A percentile compares a stretch with the other conserved stretches of the same genome.
These are phyloP conservation scores for Scortum barcoo DNA, from an alignment of 2,113 vertebrate genomes.

Conservation along the genomic window DNA sequence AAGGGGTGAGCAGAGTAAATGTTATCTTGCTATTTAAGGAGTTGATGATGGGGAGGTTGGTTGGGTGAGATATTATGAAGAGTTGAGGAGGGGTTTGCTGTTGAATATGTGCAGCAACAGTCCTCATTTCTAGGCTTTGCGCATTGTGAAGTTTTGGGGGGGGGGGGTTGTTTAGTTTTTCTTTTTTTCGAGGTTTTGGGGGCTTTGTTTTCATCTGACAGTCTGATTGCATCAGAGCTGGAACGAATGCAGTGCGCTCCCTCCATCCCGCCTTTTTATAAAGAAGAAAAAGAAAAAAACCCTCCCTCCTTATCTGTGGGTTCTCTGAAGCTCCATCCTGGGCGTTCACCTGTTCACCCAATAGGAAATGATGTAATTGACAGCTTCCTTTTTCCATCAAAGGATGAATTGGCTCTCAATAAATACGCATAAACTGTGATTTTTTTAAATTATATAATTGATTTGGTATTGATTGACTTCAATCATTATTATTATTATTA, in stretches of 20 bases:
- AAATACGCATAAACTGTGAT: constrained; percentile 82
- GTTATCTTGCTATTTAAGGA: constrained; percentile 90
- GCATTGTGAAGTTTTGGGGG: constrained; percentile 80
- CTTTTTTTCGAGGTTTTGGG: constrained; percentile 21
- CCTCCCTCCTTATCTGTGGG: constrained; percentile 52
- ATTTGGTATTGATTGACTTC: constrained; percentile 63
- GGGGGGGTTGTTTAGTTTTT: constrained; percentile 76
- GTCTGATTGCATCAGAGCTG: constrained; percentile 68
- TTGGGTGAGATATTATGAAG: not conserved
- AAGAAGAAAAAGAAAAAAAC: constrained; percentile 8
- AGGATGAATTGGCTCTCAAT: constrained; percentile 74
- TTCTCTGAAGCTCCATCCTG: constrained; percentile 64
- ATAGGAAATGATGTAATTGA: constrained; percentile 80
- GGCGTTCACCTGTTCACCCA: constrained; percentile 65
- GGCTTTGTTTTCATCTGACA: constrained; percentile 40
- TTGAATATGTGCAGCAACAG: constrained; percentile 86
- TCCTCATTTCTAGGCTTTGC: constrained; percentile 88
- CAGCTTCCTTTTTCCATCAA: constrained; percentile 72
- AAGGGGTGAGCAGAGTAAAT: constrained; percentile 88
- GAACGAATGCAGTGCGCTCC: constrained; percentile 49
- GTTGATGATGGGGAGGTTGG: constrained; percentile 70
- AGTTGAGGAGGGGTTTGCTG: constrained; percentile 67
- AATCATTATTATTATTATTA: constrained; percentile 46
- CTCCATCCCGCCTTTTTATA: constrained; percentile 61
- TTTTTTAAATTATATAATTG: constrained; percentile 85